Evolutionary conservation across 2,113 vertebrate species (phyloP).

Genomic region (Calyptomena viridis): DNA sequence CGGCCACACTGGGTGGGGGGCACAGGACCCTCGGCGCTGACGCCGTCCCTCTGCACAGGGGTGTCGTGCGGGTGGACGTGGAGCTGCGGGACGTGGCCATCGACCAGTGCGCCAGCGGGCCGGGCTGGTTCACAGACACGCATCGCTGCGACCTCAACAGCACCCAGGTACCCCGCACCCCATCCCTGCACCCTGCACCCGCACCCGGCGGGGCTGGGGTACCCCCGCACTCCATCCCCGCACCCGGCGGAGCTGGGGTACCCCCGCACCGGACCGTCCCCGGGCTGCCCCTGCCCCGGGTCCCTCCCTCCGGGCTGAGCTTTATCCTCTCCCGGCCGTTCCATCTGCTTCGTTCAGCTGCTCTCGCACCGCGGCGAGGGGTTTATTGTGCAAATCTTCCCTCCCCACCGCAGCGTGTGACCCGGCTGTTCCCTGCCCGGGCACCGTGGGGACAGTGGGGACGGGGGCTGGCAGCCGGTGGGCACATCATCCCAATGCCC

Average conservation of each 20-base stretch:
- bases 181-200: not conserved
- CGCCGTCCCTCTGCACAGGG: constrained; percentile 69
- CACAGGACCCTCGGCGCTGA: not conserved
- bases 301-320: not conserved
- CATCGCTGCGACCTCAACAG: constrained; percentile 93
- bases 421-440: not conserved
- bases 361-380: not conserved
- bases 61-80: constrained; percentile 88
- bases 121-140: constrained; percentile 88
- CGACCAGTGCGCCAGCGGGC: constrained; percentile 84
- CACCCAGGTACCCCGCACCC: constrained; percentile 81
- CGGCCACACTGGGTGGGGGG: not conserved
- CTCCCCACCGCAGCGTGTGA: not conserved
- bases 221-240: not conserved
- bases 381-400: constrained; percentile 66
- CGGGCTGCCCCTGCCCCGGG: accelerated
- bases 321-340: not conserved
- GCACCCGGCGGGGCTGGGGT: not conserved
- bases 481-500: accelerated
- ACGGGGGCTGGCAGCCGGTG: not conserved
- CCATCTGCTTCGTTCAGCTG: constrained; percentile 58
- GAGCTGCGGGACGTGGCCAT: constrained; percentile 85
- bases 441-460: not conserved
- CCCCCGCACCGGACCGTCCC: not conserved
- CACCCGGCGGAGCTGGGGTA: accelerated